Evolutionary conservation across 2,888 invertebrate species (phyloP).

Genomic region (Tridacna crocea): DNA sequence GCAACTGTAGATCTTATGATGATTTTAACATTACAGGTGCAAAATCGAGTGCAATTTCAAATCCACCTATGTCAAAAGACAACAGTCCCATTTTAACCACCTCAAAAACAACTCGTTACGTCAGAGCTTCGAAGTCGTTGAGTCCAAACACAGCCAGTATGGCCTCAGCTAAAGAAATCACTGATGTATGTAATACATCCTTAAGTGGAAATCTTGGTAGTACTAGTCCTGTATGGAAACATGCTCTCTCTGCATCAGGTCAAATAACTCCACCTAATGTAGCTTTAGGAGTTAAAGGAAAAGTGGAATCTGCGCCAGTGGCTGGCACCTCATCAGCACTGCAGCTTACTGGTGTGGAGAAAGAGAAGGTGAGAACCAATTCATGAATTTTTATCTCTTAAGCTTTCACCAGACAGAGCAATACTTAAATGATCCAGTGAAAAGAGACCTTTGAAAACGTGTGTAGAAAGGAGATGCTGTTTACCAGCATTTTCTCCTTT

Average conservation of each 20-base stretch:
- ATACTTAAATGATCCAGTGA: too few relatives aligned
- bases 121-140: conserved; percentile 50
- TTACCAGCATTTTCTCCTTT: too few relatives aligned
- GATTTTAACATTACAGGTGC: conserved; percentile 11
- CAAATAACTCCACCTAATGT: conserved; percentile 84
- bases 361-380: conserved; percentile 86
- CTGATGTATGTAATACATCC: background rate
- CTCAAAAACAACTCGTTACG: conserved; percentile 54
- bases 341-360: conserved; percentile 54
- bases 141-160: conserved; percentile 30
- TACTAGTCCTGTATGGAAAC: conserved; percentile 84
- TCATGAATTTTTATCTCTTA: background rate
- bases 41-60: conserved; percentile 27
- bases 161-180: conserved; percentile 14
- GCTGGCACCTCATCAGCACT: background rate
- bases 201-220: conserved; percentile 39
- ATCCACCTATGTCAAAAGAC: conserved; percentile 26
- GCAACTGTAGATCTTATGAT: background rate
- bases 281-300: conserved; percentile 78
- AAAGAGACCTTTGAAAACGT: too few relatives aligned
- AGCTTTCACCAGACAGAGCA: too few relatives aligned
- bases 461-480: too few relatives aligned
- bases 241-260: conserved; percentile 85
- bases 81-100: conserved; percentile 44
- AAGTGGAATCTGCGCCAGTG: conserved; percentile 17